Conservation (phyloP, 1,140 invertebrate genomes). For the Leptopilina boulardi region DNA sequence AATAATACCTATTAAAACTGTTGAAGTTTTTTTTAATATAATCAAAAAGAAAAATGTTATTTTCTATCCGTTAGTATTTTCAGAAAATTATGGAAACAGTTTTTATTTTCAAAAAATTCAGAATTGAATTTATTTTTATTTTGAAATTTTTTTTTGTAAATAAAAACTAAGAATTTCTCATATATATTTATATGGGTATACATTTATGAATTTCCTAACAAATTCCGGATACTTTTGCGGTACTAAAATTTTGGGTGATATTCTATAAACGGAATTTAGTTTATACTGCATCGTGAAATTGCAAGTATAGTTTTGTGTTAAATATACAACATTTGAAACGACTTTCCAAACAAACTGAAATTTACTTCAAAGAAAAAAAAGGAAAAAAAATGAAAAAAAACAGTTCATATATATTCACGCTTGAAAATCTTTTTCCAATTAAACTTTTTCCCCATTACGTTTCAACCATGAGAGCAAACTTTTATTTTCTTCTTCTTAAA, state of each 20-base stretch:
- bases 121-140: too few species aligned
- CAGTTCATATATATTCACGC: not conserved
- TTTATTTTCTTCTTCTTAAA: slow-evolving; percentile 16
- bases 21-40: too few species aligned
- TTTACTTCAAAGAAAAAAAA: not conserved
- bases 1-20: too few species aligned
- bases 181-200: too few species aligned
- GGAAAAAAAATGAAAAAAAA: not conserved
- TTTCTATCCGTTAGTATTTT: too few species aligned
- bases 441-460: not conserved
- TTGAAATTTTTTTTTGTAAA: too few species aligned
- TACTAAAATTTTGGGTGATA: not conserved
- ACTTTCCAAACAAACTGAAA: not conserved
- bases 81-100: too few species aligned
- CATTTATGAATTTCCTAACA: not conserved
- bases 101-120: too few species aligned
- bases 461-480: not conserved
- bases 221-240: not conserved
- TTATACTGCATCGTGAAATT: not conserved
- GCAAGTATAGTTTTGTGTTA: not conserved
- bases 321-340: not conserved
- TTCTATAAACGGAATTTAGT: slow-evolving; percentile 3
- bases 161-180: too few species aligned
- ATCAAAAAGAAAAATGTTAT: too few species aligned
- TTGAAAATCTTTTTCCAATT: slow-evolving; percentile 11